These are phyloP conservation scores for Lacerta agilis DNA, from an alignment of 2,797 vertebrate species.

Conservation along the genomic window DNA sequence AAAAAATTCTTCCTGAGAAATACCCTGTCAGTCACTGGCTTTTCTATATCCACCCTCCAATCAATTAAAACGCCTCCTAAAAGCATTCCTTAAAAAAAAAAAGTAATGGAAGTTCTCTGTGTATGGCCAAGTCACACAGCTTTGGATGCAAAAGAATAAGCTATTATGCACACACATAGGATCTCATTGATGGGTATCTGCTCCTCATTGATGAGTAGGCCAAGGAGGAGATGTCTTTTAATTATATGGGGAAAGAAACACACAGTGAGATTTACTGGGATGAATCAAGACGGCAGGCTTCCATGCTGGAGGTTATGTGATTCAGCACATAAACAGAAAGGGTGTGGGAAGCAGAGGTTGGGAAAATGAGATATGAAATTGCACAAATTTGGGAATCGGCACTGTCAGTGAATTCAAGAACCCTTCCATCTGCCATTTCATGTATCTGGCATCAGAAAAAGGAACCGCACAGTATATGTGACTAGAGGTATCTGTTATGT, in stretches of 20 bases:
- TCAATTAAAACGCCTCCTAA: background rate
- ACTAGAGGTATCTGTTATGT: background rate
- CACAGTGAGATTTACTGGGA: too few species aligned
- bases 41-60: background rate
- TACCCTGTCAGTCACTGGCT: background rate
- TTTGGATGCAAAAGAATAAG: slow-evolving; percentile 1
- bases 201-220: background rate
- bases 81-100: background rate
- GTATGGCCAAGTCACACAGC: background rate
- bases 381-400: background rate
- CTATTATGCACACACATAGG: background rate
- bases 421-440: background rate
- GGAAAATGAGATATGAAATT: background rate
- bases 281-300: background rate
- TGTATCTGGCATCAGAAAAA: background rate
- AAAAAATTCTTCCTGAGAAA: background rate
- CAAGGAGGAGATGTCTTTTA: background rate
- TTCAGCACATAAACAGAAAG: background rate
- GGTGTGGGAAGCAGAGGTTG: background rate
- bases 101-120: background rate
- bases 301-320: background rate
- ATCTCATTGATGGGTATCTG: background rate
- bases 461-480: background rate
- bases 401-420: background rate
- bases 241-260: background rate